Evolutionary conservation across 30 jellyfish, hydroid and myxozoan species (phyloP), one percentile per base, ranked within the genome.

Genomic region (Nemopilema nomurai): DNA sequence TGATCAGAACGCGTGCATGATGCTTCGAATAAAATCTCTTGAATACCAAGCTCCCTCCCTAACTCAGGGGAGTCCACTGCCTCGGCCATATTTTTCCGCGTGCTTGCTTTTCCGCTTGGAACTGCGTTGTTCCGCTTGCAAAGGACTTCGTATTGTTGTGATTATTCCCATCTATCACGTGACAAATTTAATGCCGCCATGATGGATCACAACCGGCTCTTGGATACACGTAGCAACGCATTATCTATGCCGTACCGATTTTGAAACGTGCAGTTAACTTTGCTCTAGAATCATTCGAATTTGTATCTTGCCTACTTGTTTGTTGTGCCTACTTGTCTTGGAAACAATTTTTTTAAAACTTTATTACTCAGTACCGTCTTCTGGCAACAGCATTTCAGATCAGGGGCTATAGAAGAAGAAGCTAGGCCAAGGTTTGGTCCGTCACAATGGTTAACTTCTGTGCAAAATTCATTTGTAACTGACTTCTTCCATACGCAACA

Each of bases 41-140:
- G 62, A 16, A 82, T 77, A 68, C 90, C 90, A 25, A 82, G 79
- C 65, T 82, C 80, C 7, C 90, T 53, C 7, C 81, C 69, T 16
- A 17, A 22, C 1, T 52, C 63, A 0, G 67, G 0, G 4, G 49
- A 29, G 29, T 33, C 74, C 27, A 13, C 49, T 16, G 65, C 21
- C 20, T 29, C 76, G 28, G 82, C 27, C 64, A 28, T 66, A n/a
- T 49, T 76, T 24, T 22, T 26, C 22, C n/a, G n/a, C n/a, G n/a
- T n/a, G n/a, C n/a, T n/a, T n/a, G n/a, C n/a, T n/a, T n/a, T n/a
- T n/a, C n/a, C n/a, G n/a, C n/a, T n/a, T n/a, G n/a, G n/a, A n/a
- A n/a, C n/a, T n/a, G n/a, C n/a, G n/a, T n/a, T n/a, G n/a, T n/a
- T n/a, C n/a, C n/a, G n/a, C n/a, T n/a, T n/a, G n/a, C n/a, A n/a